phyloP scores from a whole-genome alignment of 2,888 invertebrate genomes.

The Drosophila flavopinicola region DNA sequence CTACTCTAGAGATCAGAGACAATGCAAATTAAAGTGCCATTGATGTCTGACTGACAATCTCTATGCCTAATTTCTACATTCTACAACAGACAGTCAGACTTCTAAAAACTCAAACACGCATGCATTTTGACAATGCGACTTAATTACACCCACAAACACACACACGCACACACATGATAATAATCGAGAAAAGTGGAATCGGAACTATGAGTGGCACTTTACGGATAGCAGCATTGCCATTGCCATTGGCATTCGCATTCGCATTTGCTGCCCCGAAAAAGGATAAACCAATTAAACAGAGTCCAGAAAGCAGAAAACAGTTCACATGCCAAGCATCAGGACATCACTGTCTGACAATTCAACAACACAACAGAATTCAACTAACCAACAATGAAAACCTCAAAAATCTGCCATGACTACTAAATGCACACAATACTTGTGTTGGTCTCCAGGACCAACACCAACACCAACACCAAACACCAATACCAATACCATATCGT shows the following conservation, averaged over 20 bases:
- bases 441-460: too few species aligned
- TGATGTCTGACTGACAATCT: slow-evolving; percentile 44
- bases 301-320: slow-evolving; percentile 54
- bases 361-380: slow-evolving; percentile 68
- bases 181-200: slow-evolving; percentile 42
- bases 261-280: slow-evolving; percentile 31
- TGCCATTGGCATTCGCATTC: slow-evolving; percentile 7
- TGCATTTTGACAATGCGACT: slow-evolving; percentile 56
- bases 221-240: too few species aligned
- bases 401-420: slow-evolving; percentile 78
- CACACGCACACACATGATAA: slow-evolving; percentile 31
- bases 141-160: slow-evolving; percentile 54
- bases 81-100: background rate
- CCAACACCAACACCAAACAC: too few species aligned
- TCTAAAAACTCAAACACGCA: background rate
- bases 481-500: too few species aligned
- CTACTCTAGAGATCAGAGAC: slow-evolving; percentile 13
- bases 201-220: slow-evolving; percentile 34
- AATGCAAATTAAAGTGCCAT: slow-evolving; percentile 38
- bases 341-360: slow-evolving; percentile 63
- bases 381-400: slow-evolving; percentile 78
- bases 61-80: slow-evolving; percentile 44
- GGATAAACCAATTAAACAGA: slow-evolving; percentile 77
- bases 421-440: slow-evolving; percentile 21
- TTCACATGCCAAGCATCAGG: slow-evolving; percentile 45